These are phyloP conservation scores for Augochlorella aurata DNA, from an alignment of 2,888 invertebrate species.

Conservation along the genomic window DNA sequence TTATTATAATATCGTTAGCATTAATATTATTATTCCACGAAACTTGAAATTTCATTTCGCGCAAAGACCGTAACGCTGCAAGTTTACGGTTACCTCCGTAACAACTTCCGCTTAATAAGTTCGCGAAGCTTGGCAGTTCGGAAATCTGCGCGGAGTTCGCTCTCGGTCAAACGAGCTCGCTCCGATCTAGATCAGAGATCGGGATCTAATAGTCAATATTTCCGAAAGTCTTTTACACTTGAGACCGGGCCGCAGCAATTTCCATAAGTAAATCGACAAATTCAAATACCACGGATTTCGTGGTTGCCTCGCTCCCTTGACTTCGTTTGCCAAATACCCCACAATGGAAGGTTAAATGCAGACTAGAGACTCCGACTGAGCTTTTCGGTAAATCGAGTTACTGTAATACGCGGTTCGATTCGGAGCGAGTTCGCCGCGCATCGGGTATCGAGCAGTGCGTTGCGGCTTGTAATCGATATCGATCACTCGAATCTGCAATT, in stretches of 20 bases:
- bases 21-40: too few relatives aligned
- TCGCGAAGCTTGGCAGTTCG: neutral
- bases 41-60: neutral
- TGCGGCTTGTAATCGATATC: conserved; percentile 34
- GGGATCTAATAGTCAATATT: conserved; percentile 21
- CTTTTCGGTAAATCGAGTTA: conserved; percentile 36
- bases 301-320: neutral
- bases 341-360: conserved; percentile 26
- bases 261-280: conserved; percentile 37
- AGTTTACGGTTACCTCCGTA: neutral
- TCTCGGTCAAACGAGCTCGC: neutral
- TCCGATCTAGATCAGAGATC: neutral
- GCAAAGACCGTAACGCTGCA: neutral
- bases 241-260: neutral
- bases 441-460: neutral
- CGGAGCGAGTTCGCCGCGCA: conserved; percentile 11
- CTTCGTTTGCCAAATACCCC: conserved; percentile 22
- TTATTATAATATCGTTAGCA: neutral
- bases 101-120: neutral
- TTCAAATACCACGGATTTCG: conserved; percentile 21
- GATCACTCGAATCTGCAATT: conserved; percentile 46
- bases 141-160: neutral
- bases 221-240: conserved; percentile 5
- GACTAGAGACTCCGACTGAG: conserved; percentile 5
- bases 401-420: conserved; percentile 32